Conservation (phyloP, 2,113 vertebrate species). For the Entelurus aequoreus region DNA sequence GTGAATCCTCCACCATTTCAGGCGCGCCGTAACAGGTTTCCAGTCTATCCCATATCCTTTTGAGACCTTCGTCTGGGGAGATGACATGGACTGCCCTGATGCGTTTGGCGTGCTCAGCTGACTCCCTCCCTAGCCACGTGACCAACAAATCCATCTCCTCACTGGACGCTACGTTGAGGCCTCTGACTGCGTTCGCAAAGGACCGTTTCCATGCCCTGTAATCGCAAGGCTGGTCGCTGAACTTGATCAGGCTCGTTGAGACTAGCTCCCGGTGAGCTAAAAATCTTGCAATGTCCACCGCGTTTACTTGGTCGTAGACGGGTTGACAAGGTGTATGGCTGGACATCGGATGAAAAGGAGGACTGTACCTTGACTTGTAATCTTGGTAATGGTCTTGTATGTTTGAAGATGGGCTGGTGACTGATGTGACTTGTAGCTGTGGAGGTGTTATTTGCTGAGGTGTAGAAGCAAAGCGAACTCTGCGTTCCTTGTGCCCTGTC, state of each 20-base stretch:
- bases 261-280: constrained; percentile 1
- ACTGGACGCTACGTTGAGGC: not conserved
- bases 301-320: not conserved
- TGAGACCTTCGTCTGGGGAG: not conserved
- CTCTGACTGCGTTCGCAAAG: not conserved
- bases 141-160: constrained; percentile 7
- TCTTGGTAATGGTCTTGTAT: not conserved
- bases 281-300: not conserved
- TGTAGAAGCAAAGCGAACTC: not conserved
- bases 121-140: constrained; percentile 9
- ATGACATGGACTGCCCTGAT: constrained; percentile 13
- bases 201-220: constrained; percentile 1
- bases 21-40: not conserved
- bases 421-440: not conserved
- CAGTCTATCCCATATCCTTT: constrained; percentile 5
- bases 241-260: not conserved
- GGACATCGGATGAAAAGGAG: not conserved
- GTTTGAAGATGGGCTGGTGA: not conserved
- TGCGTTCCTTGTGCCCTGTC: not conserved
- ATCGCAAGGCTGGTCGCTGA: not conserved
- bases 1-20: not conserved
- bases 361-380: not conserved
- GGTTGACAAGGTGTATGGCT: not conserved
- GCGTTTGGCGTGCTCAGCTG: not conserved
- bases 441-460: not conserved